Evolutionary conservation across 2,113 vertebrate species (phyloP), one percentile per base, ranked within the genome.

Genomic region (Oophaga pumilio): DNA sequence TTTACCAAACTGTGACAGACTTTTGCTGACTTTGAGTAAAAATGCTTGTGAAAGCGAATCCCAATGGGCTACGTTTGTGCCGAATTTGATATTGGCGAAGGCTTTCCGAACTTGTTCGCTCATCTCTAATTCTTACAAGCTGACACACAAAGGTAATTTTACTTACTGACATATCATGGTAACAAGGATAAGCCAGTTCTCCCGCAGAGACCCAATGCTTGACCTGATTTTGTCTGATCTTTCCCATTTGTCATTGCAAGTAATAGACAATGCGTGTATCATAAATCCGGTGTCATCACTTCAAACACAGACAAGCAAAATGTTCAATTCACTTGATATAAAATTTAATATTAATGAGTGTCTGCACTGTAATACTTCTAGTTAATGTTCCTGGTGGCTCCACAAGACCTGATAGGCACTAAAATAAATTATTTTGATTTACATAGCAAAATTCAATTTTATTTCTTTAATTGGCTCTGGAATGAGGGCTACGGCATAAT

Each of bases 381-480:
- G 62, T 66, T 82, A 82, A 87, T 87, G 79, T 82, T 68, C 49
- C 81, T 56, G 15, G 26, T 77, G 49, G 57, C 80, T 88, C 57
- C 79, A 76, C 33, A 71, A 73, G 82, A 69, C 79, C 86, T 53
- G 57, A 88, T 83, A 71, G 87, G 9, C 71, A 56, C 57, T 68
- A 33, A 76, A 84, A 53, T 52, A 77, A 68, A 84, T 83, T 57
- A 88, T 88, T 88, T 76, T 84, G 81, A 88, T 88, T 82, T 82
- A 82, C 76, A 82, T 66, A 74, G 69, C 57, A 52, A 73, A 76
- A 28, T 87, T 73, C 22, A 62, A 83, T 88, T 84, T 88, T 83
- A 50, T 76, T 76, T 53, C 56, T 88, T 84, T 77, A 83, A 88
- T 77, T 88, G 71, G 17, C 71, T 68, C 43, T 43, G 69, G 18